Evolutionary conservation across 2,113 vertebrate species (phyloP).

Genomic region (Phainopepla nitens): DNA sequence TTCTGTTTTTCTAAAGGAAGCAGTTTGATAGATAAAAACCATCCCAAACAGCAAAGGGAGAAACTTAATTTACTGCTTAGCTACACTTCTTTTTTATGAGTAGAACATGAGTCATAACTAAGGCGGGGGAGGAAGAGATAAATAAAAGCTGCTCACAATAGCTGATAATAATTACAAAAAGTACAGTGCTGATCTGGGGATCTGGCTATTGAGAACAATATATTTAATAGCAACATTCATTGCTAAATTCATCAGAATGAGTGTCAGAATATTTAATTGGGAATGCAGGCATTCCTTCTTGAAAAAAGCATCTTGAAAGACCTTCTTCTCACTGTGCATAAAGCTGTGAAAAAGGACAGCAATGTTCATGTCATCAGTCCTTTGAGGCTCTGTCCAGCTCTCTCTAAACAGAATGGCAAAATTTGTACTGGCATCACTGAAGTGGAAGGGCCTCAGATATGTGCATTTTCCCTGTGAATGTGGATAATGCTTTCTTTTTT

Average conservation of each 20-base stretch:
- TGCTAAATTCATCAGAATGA: not conserved
- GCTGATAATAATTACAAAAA: not conserved
- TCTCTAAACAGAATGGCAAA: not conserved
- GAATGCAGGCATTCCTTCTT: not conserved
- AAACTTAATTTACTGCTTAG: not conserved
- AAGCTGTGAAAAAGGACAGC: not conserved
- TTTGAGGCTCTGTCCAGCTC: not conserved
- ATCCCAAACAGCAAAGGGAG: not conserved
- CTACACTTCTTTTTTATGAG: not conserved
- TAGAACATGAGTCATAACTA: conserved; percentile 33
- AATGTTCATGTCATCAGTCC: not conserved
- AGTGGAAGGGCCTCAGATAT: not conserved
- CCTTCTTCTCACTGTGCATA: not conserved
- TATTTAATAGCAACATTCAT: not conserved
- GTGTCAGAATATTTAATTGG: not conserved
- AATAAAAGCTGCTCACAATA: conserved; percentile 13
- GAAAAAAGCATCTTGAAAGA: not conserved
- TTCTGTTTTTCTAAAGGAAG: not conserved
- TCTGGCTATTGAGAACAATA: not conserved
- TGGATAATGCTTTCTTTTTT: not conserved
- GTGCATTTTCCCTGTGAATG: fast-evolving
- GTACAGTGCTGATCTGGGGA: not conserved
- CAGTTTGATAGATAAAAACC: not conserved
- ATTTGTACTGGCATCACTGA: not conserved
- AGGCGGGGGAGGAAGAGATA: not conserved